These are phyloP conservation scores for Bradypodion pumilum DNA, from an alignment of 2,797 vertebrate genomes.

Conservation along the genomic window DNA sequence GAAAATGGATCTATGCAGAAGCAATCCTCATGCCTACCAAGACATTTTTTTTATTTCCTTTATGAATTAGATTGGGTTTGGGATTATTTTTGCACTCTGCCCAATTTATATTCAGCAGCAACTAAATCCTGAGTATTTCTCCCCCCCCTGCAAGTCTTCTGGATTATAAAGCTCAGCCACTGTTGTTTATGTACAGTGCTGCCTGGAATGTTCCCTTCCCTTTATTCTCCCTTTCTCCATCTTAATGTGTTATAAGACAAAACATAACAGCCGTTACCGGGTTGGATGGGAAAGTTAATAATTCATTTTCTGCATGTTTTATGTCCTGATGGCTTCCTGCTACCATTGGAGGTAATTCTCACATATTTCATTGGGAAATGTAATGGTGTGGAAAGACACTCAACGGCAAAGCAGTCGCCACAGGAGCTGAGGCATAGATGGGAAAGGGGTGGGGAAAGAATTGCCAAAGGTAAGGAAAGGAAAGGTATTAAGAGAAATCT, in stretches of 20 bases:
- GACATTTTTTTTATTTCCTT: background rate
- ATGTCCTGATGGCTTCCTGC: constrained; percentile 57
- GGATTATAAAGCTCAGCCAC: constrained; percentile 56
- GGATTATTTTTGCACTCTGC: background rate
- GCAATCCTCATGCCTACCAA: too few species aligned
- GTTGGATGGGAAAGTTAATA: constrained; percentile 58
- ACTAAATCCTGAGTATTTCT: constrained; percentile 61
- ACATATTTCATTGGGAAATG: constrained; percentile 62
- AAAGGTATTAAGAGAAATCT: constrained; percentile 42
- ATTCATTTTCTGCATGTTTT: constrained; percentile 71
- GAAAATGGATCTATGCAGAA: background rate
- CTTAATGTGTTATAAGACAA: constrained; percentile 59
- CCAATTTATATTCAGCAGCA: constrained; percentile 15
- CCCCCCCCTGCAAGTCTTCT: constrained; percentile 34
- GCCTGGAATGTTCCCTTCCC: constrained; percentile 34
- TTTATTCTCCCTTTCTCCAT: constrained; percentile 31
- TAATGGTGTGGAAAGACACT: constrained; percentile 70
- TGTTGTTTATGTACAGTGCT: constrained; percentile 37
- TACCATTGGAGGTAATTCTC: constrained; percentile 63
- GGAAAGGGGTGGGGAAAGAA: background rate
- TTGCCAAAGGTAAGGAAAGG: background rate
- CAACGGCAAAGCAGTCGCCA: constrained; percentile 47
- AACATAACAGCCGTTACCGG: constrained; percentile 55
- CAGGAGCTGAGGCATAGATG: constrained; percentile 48
- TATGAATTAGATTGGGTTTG: background rate